Evolutionary conservation across 2,888 invertebrate genomes (phyloP).

Genomic region (Poecilobothrus nobilitatus): DNA sequence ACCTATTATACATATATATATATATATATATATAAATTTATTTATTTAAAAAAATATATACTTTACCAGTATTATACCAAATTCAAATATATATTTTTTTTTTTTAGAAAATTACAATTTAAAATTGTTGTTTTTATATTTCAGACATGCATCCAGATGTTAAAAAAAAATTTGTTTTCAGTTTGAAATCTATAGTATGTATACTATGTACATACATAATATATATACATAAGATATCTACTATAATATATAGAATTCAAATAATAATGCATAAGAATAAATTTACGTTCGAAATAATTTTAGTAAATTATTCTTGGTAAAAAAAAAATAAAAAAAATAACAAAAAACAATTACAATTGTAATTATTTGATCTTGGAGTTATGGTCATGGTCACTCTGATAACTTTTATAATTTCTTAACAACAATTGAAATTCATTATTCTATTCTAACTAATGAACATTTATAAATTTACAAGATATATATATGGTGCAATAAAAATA

Average conservation of each 20-base stretch:
- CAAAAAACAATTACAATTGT: neutral
- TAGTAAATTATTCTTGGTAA: too few species aligned
- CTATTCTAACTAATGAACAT: too few species aligned
- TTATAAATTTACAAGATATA: too few species aligned
- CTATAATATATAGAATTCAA: neutral
- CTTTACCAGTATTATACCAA: neutral
- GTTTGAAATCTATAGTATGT: neutral
- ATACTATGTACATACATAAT: too few species aligned
- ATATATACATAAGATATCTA: too few species aligned
- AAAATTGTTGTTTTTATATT: neutral
- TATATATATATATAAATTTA: neutral
- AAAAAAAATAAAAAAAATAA: too few species aligned
- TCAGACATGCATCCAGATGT: neutral
- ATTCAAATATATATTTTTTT: too few species aligned
- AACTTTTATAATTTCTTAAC: neutral
- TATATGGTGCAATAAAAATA: too few species aligned
- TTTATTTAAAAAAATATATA: neutral
- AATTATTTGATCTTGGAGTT: neutral
- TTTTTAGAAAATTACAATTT: neutral
- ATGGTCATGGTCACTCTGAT: neutral
- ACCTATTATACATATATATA: neutral
- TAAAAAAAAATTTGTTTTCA: neutral
- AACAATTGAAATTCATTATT: too few species aligned
- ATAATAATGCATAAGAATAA: neutral
- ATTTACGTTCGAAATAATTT: too few species aligned